Evolutionary conservation across 2,113 vertebrate species (phyloP), one percentile per base, ranked within the genome.

Genomic region (Stictonetta naevosa): DNA sequence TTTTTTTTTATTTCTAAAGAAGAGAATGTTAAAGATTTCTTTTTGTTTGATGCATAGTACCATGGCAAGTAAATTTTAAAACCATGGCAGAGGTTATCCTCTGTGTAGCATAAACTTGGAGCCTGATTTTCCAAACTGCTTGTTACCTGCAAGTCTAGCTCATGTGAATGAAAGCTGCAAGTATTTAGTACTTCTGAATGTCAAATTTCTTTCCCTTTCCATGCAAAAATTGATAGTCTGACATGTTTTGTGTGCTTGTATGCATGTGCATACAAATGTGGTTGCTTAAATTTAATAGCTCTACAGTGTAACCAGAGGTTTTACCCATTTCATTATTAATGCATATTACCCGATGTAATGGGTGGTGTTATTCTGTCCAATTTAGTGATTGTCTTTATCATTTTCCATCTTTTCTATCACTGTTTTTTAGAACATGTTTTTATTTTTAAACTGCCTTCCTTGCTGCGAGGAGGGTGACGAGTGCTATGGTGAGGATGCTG

Each of bases 231-330:
- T 31, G 21, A n/a, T 48, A 87, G 42, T 16, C 34, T 66, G 34
- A 62, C 9, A 28, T 58, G 21, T 5, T 82, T 82, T 42, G 21
- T 17, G 23, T 59, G 4, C n/a, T 19, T 44, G 3, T 66, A 38
- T 1, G 0, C 58, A 9, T n/a, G 19, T 19, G 3, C 52, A 4
- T 36, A 36, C 25, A 53, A 48, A 52, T 38, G 21, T 40, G 31
- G 20, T 72, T 83, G 14, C 23, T 13, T 62, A 3, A 71, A 9
- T 88, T 13, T 28, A 23, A 34, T 44, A 23, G 0, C 0, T 38
- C 12, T 69, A 15, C 28, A 52, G 23, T 40, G 17, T 67, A n/a
- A n/a, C 9, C 25, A 77, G 38, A 62, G 64, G 15, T 58, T 81
- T 11, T 60, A 48, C 6, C 42, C 15, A 17, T 38, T 42, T 83